Conservation (phyloP, 2,113 vertebrate species). For the Leiothrix lutea region DNA sequence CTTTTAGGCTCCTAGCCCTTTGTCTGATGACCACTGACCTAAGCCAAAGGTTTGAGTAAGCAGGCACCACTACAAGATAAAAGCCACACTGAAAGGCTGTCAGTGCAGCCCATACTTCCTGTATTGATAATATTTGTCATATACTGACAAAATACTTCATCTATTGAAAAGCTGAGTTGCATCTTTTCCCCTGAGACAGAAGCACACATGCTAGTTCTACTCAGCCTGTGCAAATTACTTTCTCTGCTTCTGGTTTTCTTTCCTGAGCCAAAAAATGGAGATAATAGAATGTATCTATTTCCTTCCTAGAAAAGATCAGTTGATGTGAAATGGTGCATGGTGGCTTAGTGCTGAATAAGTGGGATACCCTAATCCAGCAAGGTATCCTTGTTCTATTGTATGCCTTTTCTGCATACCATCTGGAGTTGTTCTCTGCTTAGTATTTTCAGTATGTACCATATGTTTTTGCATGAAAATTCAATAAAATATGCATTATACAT, state of each 20-base stretch:
- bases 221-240: background rate
- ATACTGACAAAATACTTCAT: background rate
- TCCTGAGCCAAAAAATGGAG: background rate
- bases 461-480: constrained; percentile 69
- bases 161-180: background rate
- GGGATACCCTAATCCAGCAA: constrained; percentile 53
- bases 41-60: background rate
- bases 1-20: background rate
- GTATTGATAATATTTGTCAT: background rate
- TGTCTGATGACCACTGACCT: background rate
- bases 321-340: constrained; percentile 53
- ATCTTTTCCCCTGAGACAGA: background rate
- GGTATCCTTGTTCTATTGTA: constrained; percentile 55
- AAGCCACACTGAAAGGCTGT: background rate
- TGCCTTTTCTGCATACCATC: constrained; percentile 54
- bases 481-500: constrained; percentile 65
- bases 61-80: background rate
- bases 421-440: constrained; percentile 65
- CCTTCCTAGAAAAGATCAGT: constrained; percentile 38
- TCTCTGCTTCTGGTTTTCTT: background rate
- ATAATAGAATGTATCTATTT: constrained; percentile 54
- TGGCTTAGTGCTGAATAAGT: constrained; percentile 51
- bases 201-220: background rate
- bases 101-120: background rate
- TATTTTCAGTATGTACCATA: constrained; percentile 65